Conservation (phyloP, 92 coral and sea anemone species). For the Muricea muricata region DNA sequence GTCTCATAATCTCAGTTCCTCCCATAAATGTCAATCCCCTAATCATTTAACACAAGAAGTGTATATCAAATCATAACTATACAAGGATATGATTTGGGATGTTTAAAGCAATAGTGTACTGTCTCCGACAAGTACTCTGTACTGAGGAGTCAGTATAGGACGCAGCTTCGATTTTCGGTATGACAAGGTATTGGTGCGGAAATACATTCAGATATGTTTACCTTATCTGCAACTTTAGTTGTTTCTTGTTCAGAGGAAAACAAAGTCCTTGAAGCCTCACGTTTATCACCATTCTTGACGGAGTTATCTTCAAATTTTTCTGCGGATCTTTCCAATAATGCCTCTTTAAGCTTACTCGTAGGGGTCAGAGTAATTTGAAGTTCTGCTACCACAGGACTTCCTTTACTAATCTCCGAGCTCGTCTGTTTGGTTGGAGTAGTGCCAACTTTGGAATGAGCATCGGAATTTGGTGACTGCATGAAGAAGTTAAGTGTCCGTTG, state of each 20-base stretch:
- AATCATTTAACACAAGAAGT: too few species aligned
- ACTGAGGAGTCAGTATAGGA: too few species aligned
- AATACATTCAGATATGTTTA: too few species aligned
- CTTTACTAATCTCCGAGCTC: background rate
- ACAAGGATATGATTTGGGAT: too few species aligned
- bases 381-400: background rate
- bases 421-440: background rate
- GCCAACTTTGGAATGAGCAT: background rate
- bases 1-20: too few species aligned
- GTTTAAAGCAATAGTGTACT: too few species aligned
- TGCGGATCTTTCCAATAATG: background rate
- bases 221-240: background rate
- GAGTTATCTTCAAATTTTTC: background rate
- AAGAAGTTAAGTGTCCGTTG: constrained; percentile 8
- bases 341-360: background rate
- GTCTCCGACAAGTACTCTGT: too few species aligned
- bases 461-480: background rate
- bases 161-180: too few species aligned
- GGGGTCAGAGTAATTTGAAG: background rate
- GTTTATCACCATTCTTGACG: background rate
- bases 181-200: too few species aligned
- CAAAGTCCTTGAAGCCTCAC: background rate
- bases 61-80: too few species aligned
- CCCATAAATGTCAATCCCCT: too few species aligned
- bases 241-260: background rate